Base-by-base conservation (phyloP, 2,888 invertebrate species). In the Drosophila emarginata region DNA sequence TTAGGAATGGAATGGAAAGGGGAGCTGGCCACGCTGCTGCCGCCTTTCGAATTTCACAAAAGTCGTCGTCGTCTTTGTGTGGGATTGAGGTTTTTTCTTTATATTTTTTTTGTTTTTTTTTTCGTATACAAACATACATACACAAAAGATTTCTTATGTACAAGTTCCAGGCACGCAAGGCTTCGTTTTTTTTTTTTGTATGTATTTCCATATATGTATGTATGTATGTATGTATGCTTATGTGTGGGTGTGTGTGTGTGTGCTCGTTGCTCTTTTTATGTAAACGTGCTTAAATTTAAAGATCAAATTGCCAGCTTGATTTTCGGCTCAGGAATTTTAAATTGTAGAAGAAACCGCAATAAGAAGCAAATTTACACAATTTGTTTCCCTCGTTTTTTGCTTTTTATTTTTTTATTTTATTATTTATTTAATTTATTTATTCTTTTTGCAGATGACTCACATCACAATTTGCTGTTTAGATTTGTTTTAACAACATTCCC, bases 271-370 rank as follows among this genome's bases (percentile, higher is more conserved):
- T 85, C 80, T 82, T 81, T 85, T 85, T 78, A 80, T 82, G 85
- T 83, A 81, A 84, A 84, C 83, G 86, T 86, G 86, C 81, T 84
- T 84, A 84, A 84, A 84, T 84, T 86, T 84, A 84, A 84, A 84
- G 86, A 84, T 86, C 81, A 79, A 86, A 84, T 84, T 86, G 79
- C 79, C 64, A 39, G 57, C 58, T 65, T 67, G 39, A 66, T 60
- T 60, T 61, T 60, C 60, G 80, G 77, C 59, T 36, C 69, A 72
- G 76, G 83, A 83, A 83, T 83, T 80, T 83, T 76, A 76, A 83
- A 80, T 83, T 78, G 74, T 74, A 72, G 61, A 60, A 66, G 60
- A 81, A 80, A 72, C 81, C 71, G 80, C 78, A 77, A 74, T 78
- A 76, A 70, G 45, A 21, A 45, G 45, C 21, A 45, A 45, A 21